phyloP scores from a whole-genome alignment of 2,888 invertebrate genomes.

The Scaptodrosophila latifasciaeformis region DNA sequence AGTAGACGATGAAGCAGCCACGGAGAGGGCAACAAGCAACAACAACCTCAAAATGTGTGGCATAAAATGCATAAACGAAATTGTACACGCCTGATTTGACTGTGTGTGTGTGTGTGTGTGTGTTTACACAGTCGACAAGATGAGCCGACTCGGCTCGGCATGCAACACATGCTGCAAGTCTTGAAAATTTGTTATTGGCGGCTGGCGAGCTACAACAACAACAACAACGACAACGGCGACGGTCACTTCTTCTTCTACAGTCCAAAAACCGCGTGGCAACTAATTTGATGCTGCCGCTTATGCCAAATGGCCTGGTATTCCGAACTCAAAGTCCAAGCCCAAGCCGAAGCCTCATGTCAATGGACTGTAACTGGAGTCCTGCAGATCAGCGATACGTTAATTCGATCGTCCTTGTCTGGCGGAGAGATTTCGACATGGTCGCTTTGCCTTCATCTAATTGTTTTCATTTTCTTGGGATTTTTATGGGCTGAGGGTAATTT shows the following conservation, averaged over 20 bases:
- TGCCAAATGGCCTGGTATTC: too few species aligned
- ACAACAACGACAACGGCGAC: too few species aligned
- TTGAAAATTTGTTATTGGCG: constrained; percentile 39
- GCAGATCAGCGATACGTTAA: constrained; percentile 1
- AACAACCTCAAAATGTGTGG: constrained; percentile 43
- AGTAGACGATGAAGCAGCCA: constrained; percentile 9
- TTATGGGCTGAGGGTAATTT: neutral
- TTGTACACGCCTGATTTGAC: constrained; percentile 55
- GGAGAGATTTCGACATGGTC: too few species aligned
- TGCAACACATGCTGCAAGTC: constrained; percentile 13
- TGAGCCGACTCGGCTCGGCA: too few species aligned
- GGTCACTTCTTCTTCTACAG: neutral
- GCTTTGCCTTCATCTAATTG: constrained; percentile 39
- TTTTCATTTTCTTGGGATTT: constrained; percentile 14
- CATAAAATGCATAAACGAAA: constrained; percentile 49
- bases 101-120: constrained; percentile 28
- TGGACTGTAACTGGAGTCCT: constrained; percentile 25
- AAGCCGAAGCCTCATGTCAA: too few species aligned
- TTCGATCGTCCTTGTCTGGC: constrained; percentile 26
- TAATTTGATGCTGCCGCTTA: neutral
- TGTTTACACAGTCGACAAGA: constrained; percentile 51
- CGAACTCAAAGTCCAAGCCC: too few species aligned
- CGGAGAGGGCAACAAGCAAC: neutral
- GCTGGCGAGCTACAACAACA: too few species aligned
- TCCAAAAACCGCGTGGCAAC: too few species aligned